phyloP scores from a whole-genome alignment of 2,888 invertebrate species.

The Latrodectus elegans region DNA sequence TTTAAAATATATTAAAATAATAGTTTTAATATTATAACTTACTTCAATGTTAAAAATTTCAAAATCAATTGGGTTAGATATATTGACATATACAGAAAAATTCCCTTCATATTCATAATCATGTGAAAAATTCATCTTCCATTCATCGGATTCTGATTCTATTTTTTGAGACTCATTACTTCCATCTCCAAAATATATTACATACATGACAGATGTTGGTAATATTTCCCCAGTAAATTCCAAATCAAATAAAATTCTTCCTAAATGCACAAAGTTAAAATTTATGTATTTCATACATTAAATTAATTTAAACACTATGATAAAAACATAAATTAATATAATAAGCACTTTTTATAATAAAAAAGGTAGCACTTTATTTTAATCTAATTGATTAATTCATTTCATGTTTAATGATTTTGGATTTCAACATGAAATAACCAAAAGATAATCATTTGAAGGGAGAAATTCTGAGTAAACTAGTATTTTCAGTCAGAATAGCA shows the following conservation, averaged over 20 bases:
- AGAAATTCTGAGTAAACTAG: too few species aligned
- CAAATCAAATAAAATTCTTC: constrained; percentile 30
- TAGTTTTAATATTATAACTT: background rate
- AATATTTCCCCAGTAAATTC: constrained; percentile 32
- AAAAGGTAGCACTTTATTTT: background rate
- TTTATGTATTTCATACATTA: background rate
- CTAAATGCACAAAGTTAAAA: constrained; percentile 5
- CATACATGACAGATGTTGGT: constrained; percentile 19
- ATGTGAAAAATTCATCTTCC: constrained; percentile 61
- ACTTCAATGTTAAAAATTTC: constrained; percentile 51
- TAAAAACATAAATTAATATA: background rate
- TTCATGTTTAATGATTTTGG: background rate
- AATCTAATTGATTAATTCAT: background rate
- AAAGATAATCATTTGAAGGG: too few species aligned
- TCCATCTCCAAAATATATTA: constrained; percentile 56
- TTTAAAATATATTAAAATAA: background rate
- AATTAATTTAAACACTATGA: background rate
- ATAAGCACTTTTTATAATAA: background rate
- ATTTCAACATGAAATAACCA: background rate
- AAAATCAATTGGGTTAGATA: constrained; percentile 69
- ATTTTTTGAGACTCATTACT: constrained; percentile 10
- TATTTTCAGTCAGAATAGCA: too few species aligned
- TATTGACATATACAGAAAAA: constrained; percentile 66
- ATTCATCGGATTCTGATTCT: constrained; percentile 13
- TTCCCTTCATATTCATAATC: constrained; percentile 67